Evolutionary conservation across 2,113 vertebrate species (phyloP).

Genomic region (Rhabdomys dilectus): DNA sequence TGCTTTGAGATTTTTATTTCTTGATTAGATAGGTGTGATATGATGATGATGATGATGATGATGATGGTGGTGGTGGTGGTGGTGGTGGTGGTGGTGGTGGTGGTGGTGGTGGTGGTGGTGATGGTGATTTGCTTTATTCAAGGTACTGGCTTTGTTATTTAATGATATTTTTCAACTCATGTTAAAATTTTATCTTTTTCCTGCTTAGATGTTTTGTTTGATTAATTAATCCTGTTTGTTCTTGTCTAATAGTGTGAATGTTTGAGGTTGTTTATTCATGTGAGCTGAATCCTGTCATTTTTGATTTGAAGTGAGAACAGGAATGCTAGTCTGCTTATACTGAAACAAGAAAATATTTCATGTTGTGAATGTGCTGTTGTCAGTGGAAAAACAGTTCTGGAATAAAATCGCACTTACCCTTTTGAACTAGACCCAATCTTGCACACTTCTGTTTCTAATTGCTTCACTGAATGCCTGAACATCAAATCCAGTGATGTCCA

Average conservation of each 20-base stretch:
- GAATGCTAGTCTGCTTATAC: neutral
- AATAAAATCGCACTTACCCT: neutral
- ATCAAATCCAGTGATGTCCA: neutral
- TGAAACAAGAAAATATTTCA: neutral
- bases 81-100: no score
- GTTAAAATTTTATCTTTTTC: neutral
- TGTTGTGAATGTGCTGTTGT: neutral
- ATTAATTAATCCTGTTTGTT: neutral
- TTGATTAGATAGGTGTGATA: neutral
- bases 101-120: no score
- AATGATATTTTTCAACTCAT: constrained; percentile 4
- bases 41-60: no score
- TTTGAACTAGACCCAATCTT: neutral
- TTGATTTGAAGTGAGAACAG: neutral
- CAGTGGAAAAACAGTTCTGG: neutral
- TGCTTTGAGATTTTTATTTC: neutral
- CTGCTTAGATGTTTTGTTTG: neutral
- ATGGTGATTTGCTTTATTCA: neutral
- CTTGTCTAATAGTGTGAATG: neutral
- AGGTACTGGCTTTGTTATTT: neutral
- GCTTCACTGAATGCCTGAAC: neutral
- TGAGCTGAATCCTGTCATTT: neutral
- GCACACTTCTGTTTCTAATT: neutral
- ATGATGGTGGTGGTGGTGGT: no score
- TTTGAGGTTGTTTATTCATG: neutral